These are phyloP conservation scores for Bathynomus jamesi DNA, from an alignment of 1,140 invertebrate species.

Conservation along the genomic window DNA sequence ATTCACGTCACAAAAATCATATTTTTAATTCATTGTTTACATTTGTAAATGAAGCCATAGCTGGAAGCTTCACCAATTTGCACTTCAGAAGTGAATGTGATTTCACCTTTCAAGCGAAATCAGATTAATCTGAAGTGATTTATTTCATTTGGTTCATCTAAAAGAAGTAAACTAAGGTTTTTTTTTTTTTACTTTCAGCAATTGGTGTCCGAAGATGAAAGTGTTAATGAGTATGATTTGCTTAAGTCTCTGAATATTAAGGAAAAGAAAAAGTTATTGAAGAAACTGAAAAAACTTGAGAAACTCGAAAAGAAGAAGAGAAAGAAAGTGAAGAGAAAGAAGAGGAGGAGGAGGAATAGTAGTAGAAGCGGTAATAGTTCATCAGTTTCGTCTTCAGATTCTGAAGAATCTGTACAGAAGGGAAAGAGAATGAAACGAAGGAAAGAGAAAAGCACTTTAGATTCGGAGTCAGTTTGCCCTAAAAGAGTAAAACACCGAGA, in stretches of 20 bases:
- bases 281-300: slow-evolving; percentile 62
- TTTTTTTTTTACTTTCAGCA: slow-evolving; percentile 38
- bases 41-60: too few relatives aligned
- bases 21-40: too few relatives aligned
- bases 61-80: too few relatives aligned
- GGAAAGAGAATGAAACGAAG: slow-evolving; percentile 36
- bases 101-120: too few relatives aligned
- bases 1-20: too few relatives aligned
- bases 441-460: slow-evolving; percentile 28
- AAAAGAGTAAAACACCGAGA: slow-evolving; percentile 17
- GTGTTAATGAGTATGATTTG: slow-evolving; percentile 60
- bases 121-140: too few relatives aligned
- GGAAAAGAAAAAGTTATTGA: slow-evolving; percentile 82
- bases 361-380: slow-evolving; percentile 27
- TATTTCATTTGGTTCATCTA: too few relatives aligned
- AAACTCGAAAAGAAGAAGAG: slow-evolving; percentile 41
- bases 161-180: too few relatives aligned
- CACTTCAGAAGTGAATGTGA: too few relatives aligned
- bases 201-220: slow-evolving; percentile 42
- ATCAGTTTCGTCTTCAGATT: slow-evolving; percentile 33
- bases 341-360: slow-evolving; percentile 46
- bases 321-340: slow-evolving; percentile 52
- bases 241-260: slow-evolving; percentile 73
- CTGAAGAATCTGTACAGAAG: slow-evolving; percentile 38
- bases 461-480: too few relatives aligned